A percentile compares a stretch with the other conserved stretches of the same genome.
Conservation (phyloP, 2,797 vertebrate species). For the Tragopan temminckii region DNA sequence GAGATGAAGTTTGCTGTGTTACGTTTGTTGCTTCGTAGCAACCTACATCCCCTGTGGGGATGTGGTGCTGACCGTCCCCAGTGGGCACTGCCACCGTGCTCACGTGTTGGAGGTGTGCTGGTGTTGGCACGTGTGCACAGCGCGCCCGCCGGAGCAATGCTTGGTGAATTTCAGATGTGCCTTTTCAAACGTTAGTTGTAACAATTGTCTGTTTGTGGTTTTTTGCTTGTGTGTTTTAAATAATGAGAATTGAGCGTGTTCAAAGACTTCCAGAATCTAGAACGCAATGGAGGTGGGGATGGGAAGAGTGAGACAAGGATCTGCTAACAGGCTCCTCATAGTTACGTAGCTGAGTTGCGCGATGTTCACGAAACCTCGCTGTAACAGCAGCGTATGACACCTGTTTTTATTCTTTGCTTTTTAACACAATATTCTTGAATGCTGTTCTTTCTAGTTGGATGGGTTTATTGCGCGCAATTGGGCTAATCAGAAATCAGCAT, state of each 20-base stretch:
- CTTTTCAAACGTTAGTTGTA: neutral
- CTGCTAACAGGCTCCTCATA: neutral
- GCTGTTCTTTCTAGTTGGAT: slow-evolving; percentile 87
- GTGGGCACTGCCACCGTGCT: neutral
- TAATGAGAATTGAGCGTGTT: neutral
- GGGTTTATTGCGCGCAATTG: slow-evolving; percentile 97
- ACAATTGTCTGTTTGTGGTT: too few species aligned
- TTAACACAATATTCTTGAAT: neutral
- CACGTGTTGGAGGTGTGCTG: accelerated
- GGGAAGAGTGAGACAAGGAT: neutral
- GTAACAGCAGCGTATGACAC: accelerated
- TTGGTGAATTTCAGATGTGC: neutral
- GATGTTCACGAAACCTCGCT: neutral
- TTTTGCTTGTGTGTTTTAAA: neutral
- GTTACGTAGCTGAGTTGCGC: neutral
- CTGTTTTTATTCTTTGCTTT: neutral
- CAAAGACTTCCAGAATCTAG: neutral
- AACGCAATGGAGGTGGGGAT: neutral
- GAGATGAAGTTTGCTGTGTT: accelerated
- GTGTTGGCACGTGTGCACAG: neutral
- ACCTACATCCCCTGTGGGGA: accelerated
- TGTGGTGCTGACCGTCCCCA: neutral
- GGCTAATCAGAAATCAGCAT: slow-evolving; percentile 95
- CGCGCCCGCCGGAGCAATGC: neutral
- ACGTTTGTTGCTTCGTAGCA: neutral